Base-by-base conservation (phyloP, 2,888 invertebrate species). In the Leistus spinibarbis region DNA sequence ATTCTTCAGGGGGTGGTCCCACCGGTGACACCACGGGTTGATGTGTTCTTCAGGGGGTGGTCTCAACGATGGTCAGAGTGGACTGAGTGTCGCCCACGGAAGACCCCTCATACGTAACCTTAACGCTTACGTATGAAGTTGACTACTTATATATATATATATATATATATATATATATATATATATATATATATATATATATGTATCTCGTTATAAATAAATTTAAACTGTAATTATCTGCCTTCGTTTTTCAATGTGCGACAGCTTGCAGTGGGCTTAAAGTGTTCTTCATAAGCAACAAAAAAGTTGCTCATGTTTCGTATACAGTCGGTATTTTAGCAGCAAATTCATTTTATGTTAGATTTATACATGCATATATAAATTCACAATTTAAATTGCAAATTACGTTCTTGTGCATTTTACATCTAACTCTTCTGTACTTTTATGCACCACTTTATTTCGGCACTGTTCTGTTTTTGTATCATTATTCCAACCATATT, bases 361-460 rank as follows among this genome's bases (percentile, higher is more conserved):
- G 65, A 72, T 72, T 72, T 72, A 72, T 72, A 72, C 72, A 54
- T 72, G 64, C 72, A 72, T 70, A 63, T n/a, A n/a, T 70, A 70
- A 70, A 70, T 70, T 62, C 63, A 16, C 53, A n/a, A 70, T 72
- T 66, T 72, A 72, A 64, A 72, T 72, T 72, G 72, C 72, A 72
- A 72, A 72, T 72, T 72, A 27, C 23, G 23, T 64, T 27, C 72
- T 72, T 72, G 65, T 72, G 72, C 72, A 72, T 72, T 72, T 72
- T 72, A 72, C 65, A 72, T 72, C 56, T 60, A 60, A 19, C 60
- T 17, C 60, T 60, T 19, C 40, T 13, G 13, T 13, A n/a, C 13
- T 40, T 40, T 40, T 40, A 40, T 40, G 13, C 40, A 13, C 40
- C 40, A 40, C 40, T 40, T 40, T 40, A 40, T 40, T 40, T 40